Base-by-base conservation (phyloP, 1,140 invertebrate genomes). In the Melanaphis sacchari region DNA sequence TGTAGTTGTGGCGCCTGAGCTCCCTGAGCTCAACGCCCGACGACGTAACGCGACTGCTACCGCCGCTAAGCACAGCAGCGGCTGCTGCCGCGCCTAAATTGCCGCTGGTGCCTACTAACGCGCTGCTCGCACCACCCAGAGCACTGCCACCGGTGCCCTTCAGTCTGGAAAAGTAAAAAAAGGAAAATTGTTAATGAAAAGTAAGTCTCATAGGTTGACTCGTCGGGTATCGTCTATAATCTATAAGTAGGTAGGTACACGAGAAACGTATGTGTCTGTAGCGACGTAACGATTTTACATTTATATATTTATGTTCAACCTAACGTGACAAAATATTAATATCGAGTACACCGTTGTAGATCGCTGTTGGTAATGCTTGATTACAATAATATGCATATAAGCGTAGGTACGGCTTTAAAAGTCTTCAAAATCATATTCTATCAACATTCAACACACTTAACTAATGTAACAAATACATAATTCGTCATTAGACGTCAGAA, bases 1-100 rank as follows among this genome's bases (percentile, higher is more conserved):
- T 95, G 94, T 95, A 95, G 94, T 95, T 95, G 94, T 95, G 94
- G 87, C 95, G 94, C 43, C 95, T 94, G 84, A 95, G 94, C 93
- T 95, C 94, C 40, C 94, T 90, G 36, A 93, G 91, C 91, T 93
- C 91, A 93, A 93, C 91, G 91, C 91, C 91, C 21, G 91, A 93
- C 46, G 91, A 93, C 40, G 94, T 93, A 46, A 93, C 94, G 90
- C 94, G 85, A 87, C 94, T 94, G 66, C 94, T 94, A 93, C 94
- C 94, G 54, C 94, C 93, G 87, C 94, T 41, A 6, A 54, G 36
- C 81, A 93, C 91, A 93, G 94, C 94, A 84, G 81, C 91, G 76
- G 76, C 76, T 59, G 91, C 91, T 52, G 91, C 91, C 46, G 76
- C 76, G 46, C 91, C 81, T 54, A 93, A 46, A 84, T 85, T 93